A percentile compares a stretch with the other conserved stretches of the same genome.
Conservation (phyloP, 2,113 vertebrate species). For the Coryphaenoides rupestris region DNA sequence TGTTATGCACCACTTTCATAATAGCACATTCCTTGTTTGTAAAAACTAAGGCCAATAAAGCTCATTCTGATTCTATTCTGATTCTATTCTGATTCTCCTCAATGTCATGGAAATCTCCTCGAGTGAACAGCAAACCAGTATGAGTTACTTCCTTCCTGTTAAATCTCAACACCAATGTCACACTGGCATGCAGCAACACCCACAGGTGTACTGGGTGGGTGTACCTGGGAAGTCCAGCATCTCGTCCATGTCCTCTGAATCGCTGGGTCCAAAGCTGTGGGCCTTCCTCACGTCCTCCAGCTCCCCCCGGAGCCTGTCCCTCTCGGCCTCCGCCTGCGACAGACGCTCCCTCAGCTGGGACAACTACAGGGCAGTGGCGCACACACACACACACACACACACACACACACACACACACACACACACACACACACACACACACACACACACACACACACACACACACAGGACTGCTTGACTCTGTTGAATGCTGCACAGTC, state of each 20-base stretch:
- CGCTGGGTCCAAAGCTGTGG: slow-evolving; percentile 61
- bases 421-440: not conserved
- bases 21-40: too few species aligned
- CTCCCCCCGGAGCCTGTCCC: slow-evolving; percentile 75
- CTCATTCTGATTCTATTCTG: too few species aligned
- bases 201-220: not conserved
- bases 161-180: too few species aligned
- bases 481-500: not conserved
- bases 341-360: slow-evolving; percentile 75
- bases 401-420: not conserved
- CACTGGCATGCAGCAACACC: not conserved
- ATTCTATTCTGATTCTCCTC: too few species aligned
- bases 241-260: slow-evolving; percentile 77
- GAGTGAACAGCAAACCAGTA: too few species aligned
- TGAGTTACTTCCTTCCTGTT: not conserved
- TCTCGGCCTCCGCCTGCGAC: slow-evolving; percentile 72
- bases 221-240: slow-evolving; percentile 82
- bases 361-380: slow-evolving; percentile 62
- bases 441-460: not conserved
- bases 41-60: too few species aligned
- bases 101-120: too few species aligned
- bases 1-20: too few species aligned
- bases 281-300: slow-evolving; percentile 77
- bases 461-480: not conserved
- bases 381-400: not conserved